Conservation (phyloP, 2,888 invertebrate genomes). For the Orthosia gracilis region DNA sequence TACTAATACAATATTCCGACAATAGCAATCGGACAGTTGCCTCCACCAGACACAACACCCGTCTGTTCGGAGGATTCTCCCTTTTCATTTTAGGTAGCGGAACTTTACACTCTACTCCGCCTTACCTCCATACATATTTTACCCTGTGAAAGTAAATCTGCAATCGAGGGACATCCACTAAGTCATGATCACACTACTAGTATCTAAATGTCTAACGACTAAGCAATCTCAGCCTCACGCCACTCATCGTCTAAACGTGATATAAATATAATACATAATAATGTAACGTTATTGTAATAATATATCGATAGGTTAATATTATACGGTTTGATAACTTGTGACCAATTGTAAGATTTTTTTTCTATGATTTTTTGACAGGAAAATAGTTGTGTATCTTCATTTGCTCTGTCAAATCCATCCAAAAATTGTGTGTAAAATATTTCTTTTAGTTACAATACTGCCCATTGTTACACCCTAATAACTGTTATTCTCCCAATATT, state of each 20-base stretch:
- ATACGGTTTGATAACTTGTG: constrained; percentile 40
- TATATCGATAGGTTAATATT: constrained; percentile 22
- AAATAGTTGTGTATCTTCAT: background rate
- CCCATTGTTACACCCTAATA: too few species aligned
- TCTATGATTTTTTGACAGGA: background rate
- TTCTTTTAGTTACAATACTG: too few species aligned
- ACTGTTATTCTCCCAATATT: too few species aligned
- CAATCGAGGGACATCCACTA: background rate
- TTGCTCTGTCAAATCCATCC: too few species aligned
- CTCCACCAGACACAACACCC: too few species aligned
- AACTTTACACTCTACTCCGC: too few species aligned
- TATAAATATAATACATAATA: constrained; percentile 61
- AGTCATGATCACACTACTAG: constrained; percentile 11
- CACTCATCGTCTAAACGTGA: constrained; percentile 67
- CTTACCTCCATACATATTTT: background rate
- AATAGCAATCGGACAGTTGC: too few species aligned
- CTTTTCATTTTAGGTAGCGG: too few species aligned
- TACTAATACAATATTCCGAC: too few species aligned
- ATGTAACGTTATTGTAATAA: constrained; percentile 44
- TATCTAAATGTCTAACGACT: constrained; percentile 26
- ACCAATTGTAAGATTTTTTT: constrained; percentile 9
- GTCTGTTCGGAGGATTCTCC: too few species aligned
- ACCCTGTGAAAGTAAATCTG: constrained; percentile 10
- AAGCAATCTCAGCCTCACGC: constrained; percentile 66
- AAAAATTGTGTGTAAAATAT: too few species aligned